A percentile compares a stretch with the other conserved stretches of the same genome.
Conservation (phyloP, 2,113 vertebrate species). For the Orycteropus afer region DNA sequence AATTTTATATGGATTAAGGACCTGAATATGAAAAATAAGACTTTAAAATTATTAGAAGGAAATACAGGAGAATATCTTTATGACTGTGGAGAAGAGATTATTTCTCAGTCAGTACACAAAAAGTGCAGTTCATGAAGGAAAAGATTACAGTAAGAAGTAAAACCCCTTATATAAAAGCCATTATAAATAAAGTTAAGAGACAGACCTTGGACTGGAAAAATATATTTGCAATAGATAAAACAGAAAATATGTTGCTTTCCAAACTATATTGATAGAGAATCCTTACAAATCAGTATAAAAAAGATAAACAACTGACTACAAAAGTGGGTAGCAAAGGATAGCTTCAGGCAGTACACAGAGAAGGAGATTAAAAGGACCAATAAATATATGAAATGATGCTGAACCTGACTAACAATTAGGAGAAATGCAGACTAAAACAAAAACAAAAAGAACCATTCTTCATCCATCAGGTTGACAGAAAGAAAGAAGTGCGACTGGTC, state of each 20-base stretch:
- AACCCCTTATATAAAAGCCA: conserved; percentile 46
- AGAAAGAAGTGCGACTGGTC: background rate
- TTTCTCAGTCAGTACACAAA: conserved; percentile 57
- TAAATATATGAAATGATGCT: conserved; percentile 14
- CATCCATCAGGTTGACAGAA: background rate
- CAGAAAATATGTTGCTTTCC: conserved; percentile 54
- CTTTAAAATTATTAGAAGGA: conserved; percentile 48
- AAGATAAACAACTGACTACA: conserved; percentile 43
- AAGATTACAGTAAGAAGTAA: conserved; percentile 59
- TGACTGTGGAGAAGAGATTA: conserved; percentile 26
- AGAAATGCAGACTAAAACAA: conserved; percentile 47
- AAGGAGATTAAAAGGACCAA: conserved; percentile 30
- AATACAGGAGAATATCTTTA: conserved; percentile 33
- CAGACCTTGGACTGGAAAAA: conserved; percentile 51
- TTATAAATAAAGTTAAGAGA: conserved; percentile 53
- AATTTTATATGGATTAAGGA: conserved; percentile 45
- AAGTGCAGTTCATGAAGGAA: conserved; percentile 51
- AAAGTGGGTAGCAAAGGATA: conserved; percentile 24
- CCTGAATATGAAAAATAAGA: conserved; percentile 53
- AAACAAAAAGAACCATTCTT: background rate
- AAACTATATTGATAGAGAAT: conserved; percentile 18
- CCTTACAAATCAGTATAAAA: conserved; percentile 39
- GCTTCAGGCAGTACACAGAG: background rate
- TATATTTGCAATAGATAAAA: conserved; percentile 49
- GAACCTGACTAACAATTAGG: conserved; percentile 26